A percentile compares a stretch with the other conserved stretches of the same genome.
Evolutionary conservation across 2,113 vertebrate species (phyloP).

Genomic region (Jaculus jaculus): DNA sequence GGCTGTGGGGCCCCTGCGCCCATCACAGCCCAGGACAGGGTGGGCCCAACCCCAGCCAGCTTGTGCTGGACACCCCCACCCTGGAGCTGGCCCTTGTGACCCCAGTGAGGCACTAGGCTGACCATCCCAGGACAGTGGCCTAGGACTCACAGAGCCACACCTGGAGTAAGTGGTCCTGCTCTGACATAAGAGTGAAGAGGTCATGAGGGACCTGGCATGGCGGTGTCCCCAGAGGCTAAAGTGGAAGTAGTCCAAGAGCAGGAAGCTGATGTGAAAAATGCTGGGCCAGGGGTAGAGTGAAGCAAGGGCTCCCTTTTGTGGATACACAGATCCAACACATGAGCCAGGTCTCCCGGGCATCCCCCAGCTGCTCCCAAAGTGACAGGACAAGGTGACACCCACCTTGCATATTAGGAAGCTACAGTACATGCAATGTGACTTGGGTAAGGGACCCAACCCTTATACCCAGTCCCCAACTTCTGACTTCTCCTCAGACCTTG

Average conservation of each 20-base stretch:
- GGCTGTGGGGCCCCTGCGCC: slow-evolving; percentile 41
- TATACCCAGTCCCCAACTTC: not conserved
- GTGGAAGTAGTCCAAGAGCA: not conserved
- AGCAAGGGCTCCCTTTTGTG: not conserved
- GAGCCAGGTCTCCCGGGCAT: not conserved
- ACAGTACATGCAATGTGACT: not conserved
- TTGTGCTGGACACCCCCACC: not conserved
- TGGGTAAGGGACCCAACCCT: not conserved
- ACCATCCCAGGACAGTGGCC: not conserved
- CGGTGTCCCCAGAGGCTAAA: not conserved
- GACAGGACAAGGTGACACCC: too few species aligned
- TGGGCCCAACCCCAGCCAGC: slow-evolving; percentile 35
- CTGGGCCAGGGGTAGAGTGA: not conserved
- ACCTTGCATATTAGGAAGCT: not conserved
- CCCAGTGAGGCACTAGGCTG: not conserved
- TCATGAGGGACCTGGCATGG: not conserved
- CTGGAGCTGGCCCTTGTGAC: not conserved
- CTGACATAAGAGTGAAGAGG: not conserved
- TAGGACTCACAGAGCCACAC: not conserved
- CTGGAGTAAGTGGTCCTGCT: not conserved
- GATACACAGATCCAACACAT: not conserved
- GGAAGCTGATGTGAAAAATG: not conserved
- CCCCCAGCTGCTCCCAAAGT: not conserved
- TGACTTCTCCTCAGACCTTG: not conserved
- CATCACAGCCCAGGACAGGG: slow-evolving; percentile 27